Conservation (phyloP, 2,888 invertebrate species). For the Lithodes maja region DNA sequence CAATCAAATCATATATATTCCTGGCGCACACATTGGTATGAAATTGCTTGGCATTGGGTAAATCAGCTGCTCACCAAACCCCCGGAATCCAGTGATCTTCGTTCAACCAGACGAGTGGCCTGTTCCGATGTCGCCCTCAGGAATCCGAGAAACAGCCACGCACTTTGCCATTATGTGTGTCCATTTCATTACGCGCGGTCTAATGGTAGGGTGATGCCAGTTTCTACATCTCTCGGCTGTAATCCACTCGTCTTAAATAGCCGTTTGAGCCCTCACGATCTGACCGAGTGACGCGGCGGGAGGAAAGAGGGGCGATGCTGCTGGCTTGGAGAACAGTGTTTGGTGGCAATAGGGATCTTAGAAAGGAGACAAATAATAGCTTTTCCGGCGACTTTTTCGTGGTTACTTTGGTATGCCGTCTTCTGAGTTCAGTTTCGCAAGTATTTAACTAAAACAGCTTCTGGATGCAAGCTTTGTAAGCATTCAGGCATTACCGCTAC, state of each 20-base stretch:
- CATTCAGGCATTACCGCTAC: too few species aligned
- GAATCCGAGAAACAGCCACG: slow-evolving; percentile 52
- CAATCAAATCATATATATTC: too few species aligned
- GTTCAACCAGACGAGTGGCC: neutral
- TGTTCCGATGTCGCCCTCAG: slow-evolving; percentile 9
- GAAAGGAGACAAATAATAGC: too few species aligned
- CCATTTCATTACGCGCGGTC: slow-evolving; percentile 61
- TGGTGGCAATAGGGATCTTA: slow-evolving; percentile 14
- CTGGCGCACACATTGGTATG: too few species aligned
- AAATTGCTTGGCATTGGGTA: too few species aligned
- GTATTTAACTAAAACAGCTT: too few species aligned
- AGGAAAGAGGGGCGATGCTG: slow-evolving; percentile 28
- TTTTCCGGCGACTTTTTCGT: too few species aligned
- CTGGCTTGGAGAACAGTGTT: slow-evolving; percentile 2
- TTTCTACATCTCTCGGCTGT: slow-evolving; percentile 61
- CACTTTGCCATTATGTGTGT: slow-evolving; percentile 59
- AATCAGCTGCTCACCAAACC: too few species aligned
- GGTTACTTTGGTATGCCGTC: too few species aligned
- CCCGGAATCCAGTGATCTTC: neutral
- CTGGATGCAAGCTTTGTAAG: too few species aligned
- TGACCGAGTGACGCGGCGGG: slow-evolving; percentile 47
- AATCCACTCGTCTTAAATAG: slow-evolving; percentile 58
- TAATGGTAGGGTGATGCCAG: slow-evolving; percentile 53
- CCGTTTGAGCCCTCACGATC: slow-evolving; percentile 60
- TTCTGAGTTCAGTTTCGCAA: too few species aligned